Evolutionary conservation across 64 coral and sea anemone species (phyloP).

Genomic region (Stichodactyla mertensii): DNA sequence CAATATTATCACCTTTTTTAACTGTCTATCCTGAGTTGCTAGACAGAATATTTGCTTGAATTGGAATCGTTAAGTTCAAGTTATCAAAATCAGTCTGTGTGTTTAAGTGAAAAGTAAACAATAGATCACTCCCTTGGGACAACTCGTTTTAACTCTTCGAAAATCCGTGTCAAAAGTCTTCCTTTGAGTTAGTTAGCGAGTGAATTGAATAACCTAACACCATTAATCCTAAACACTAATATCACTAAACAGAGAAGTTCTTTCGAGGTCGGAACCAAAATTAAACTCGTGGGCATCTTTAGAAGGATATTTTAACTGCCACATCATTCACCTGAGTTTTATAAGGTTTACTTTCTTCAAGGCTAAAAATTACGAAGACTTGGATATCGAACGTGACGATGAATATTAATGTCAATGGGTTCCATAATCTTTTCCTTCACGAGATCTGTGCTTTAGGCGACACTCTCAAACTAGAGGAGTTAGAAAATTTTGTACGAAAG

Average conservation of each 20-base stretch:
- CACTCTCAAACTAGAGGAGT: slow-evolving; percentile 63
- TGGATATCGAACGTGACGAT: neutral
- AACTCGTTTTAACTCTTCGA: neutral
- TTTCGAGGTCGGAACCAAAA: no score
- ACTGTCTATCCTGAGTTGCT: no score
- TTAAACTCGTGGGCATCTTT: no score
- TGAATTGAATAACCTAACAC: neutral
- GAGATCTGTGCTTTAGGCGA: slow-evolving; percentile 61
- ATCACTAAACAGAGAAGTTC: neutral
- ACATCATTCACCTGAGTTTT: no score
- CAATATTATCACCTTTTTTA: no score
- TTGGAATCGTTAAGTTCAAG: neutral
- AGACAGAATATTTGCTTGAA: no score
- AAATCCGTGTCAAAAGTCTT: neutral
- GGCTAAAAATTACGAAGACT: neutral
- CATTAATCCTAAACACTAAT: neutral
- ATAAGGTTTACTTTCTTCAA: neutral
- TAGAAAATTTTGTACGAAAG: slow-evolving; percentile 64
- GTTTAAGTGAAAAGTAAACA: neutral
- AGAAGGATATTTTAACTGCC: no score
- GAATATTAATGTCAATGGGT: neutral
- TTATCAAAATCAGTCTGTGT: neutral
- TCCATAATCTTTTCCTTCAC: slow-evolving; percentile 53
- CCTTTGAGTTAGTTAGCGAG: neutral
- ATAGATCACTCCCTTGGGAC: neutral